Evolutionary conservation across 2,888 invertebrate genomes (phyloP).

Genomic region (Lucinisca nassula): DNA sequence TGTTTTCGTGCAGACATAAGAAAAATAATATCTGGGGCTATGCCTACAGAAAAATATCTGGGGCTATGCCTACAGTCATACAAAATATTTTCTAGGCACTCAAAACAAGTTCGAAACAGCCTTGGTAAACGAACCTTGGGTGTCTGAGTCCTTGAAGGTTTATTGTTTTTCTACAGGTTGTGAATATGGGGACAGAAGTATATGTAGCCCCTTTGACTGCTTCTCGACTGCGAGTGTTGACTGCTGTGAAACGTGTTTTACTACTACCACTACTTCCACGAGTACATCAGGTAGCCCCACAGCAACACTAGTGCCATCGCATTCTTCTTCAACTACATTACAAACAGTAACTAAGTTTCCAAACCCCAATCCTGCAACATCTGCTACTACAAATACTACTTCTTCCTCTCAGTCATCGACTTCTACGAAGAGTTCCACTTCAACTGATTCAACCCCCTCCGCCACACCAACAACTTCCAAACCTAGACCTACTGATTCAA

Average conservation of each 20-base stretch:
- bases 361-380: conserved; percentile 18
- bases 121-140: no score
- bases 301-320: conserved; percentile 26
- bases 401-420: conserved; percentile 33
- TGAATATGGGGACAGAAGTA: not conserved
- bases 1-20: no score
- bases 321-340: conserved; percentile 35
- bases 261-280: conserved; percentile 24
- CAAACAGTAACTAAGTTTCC: conserved; percentile 31
- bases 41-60: no score
- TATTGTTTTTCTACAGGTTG: not conserved
- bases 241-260: not conserved
- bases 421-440: not conserved
- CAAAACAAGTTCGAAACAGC: no score
- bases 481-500: no score
- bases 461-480: no score
- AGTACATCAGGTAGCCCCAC: conserved; percentile 28
- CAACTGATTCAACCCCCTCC: no score
- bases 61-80: no score
- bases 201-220: not conserved
- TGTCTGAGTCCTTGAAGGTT: no score
- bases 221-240: not conserved
- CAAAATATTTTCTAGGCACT: no score
- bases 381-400: conserved; percentile 32
- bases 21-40: no score